phyloP scores from a whole-genome alignment of 2,888 invertebrate species.

The Mactromeris polynyma region DNA sequence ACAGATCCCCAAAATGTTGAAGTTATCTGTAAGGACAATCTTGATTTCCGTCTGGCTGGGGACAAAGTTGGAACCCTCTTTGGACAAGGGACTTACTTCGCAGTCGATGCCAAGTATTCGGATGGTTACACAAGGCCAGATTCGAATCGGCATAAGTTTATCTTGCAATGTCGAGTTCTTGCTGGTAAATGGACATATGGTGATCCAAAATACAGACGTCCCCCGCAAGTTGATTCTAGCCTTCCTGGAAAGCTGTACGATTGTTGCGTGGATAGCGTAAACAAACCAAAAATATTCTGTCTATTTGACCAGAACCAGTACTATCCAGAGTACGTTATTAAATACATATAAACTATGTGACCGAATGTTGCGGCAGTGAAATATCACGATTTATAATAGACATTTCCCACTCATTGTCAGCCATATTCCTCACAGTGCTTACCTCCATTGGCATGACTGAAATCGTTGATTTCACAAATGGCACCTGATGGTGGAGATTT shows the following conservation, averaged over 20 bases:
- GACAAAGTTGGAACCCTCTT: conserved; percentile 74
- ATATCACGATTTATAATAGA: too few relatives aligned
- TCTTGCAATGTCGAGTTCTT: conserved; percentile 81
- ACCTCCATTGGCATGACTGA: too few relatives aligned
- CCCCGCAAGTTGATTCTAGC: conserved; percentile 71
- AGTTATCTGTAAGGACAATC: conserved; percentile 73
- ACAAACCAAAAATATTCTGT: conserved; percentile 79
- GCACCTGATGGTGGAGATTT: too few relatives aligned
- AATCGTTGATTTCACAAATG: too few relatives aligned
- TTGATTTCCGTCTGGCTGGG: conserved; percentile 76
- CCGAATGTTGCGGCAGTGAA: neutral
- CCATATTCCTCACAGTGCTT: too few relatives aligned
- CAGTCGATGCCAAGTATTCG: conserved; percentile 75
- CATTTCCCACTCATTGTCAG: too few relatives aligned
- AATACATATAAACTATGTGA: conserved; percentile 60
- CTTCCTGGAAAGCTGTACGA: conserved; percentile 67
- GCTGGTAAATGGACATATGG: conserved; percentile 79
- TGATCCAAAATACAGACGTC: conserved; percentile 71
- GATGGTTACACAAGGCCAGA: conserved; percentile 73
- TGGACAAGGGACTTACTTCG: conserved; percentile 79
- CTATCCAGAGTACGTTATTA: conserved; percentile 83
- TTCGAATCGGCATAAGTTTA: conserved; percentile 65
- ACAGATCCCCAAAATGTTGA: conserved; percentile 67
- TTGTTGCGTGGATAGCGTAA: conserved; percentile 80
- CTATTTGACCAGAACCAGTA: conserved; percentile 82